Evolutionary conservation across 2,113 vertebrate genomes (phyloP), one percentile per base, ranked within the genome.

Genomic region (Dromaius novaehollandiae): DNA sequence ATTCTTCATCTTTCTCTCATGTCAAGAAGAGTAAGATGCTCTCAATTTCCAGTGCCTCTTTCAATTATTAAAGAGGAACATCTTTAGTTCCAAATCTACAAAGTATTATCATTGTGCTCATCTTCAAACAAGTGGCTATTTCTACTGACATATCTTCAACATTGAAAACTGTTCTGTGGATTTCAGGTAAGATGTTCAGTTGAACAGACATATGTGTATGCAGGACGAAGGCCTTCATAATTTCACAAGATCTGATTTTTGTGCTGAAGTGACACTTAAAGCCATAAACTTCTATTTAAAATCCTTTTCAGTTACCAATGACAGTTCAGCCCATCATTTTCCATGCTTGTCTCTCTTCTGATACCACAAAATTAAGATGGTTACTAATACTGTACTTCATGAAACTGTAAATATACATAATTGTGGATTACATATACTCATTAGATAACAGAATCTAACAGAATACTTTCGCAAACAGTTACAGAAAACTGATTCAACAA

Each of bases 131-230:
- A 20, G 12, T 2, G 2, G 28, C 55, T 46, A 26, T 56, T 58
- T 38, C 40, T n/a, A 30, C n/a, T 0, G 0, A 58, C 7, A 1
- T 4, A 50, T 17, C 76, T 50, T 63, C 53, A 50, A 3, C 19
- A 6, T 1, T 1, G 26, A 51, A 13, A 9, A 13, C n/a, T 68
- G 19, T 30, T 50, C 82, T 51, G 26, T 3, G 13, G 11, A 30
- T n/a, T 50, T 30, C 86, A 26, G 53, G 25, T 44, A 4, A 0
- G 0, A 14, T 3, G 12, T 40, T 48, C 71, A 48, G 40, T 4
- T 17, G 58, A 63, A 30, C 25, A 81, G 32, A 28, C 21, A 38
- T 38, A 38, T 38, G 38, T 22, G 16, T n/a, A 83, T 44, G 42
- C 5, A 79, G 58, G 42, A 40, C 42, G 34, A 58, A 46, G 55